Evolutionary conservation across 1,140 invertebrate species (phyloP), one percentile per base, ranked within the genome.

Genomic region (Prorops nasuta): DNA sequence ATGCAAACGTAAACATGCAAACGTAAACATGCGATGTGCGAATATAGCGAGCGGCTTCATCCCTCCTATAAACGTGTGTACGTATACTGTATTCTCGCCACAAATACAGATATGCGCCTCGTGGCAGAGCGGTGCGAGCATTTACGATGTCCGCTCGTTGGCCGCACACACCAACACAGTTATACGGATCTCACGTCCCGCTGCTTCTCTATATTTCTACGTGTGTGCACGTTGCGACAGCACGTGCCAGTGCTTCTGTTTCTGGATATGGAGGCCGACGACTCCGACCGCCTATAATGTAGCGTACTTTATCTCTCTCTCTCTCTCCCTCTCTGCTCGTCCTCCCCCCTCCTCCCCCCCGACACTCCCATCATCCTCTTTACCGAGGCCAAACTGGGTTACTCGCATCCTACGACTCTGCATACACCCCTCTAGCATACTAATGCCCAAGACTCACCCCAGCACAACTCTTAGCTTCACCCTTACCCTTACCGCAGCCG

Each of bases 211-310:
- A n/a, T 36, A 8, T 1, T 17, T 37, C 36, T 8, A 14, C 9
- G 16, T 17, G 15, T 17, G 36, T 16, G 18, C 16, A 17, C 15
- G 36, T 37, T 17, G 6, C 3, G 3, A 17, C 10, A 12, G 14
- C 34, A 36, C 10, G 36, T 19, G 9, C 18, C 15, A n/a, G n/a
- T 37, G 6, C 16, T 37, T 6, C 6, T 4, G 18, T 15, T 17
- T 15, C 18, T 8, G 4, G n/a, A n/a, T n/a, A n/a, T 37, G 12
- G 3, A 7, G 16, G 36, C 15, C 14, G 36, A 37, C 36, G 36
- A 37, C 36, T n/a, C n/a, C n/a, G n/a, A n/a, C n/a, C n/a, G n/a
- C 36, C 44, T 51, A 56, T 60, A 60, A 60, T 49, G 41, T 48
- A 51, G 36, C 32, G 52, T 47, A 56, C 42, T 60, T 60, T 60